A percentile compares a stretch with the other conserved stretches of the same genome.
Conservation (phyloP, 2,888 invertebrate species). For the Chloroclysta siterata region DNA sequence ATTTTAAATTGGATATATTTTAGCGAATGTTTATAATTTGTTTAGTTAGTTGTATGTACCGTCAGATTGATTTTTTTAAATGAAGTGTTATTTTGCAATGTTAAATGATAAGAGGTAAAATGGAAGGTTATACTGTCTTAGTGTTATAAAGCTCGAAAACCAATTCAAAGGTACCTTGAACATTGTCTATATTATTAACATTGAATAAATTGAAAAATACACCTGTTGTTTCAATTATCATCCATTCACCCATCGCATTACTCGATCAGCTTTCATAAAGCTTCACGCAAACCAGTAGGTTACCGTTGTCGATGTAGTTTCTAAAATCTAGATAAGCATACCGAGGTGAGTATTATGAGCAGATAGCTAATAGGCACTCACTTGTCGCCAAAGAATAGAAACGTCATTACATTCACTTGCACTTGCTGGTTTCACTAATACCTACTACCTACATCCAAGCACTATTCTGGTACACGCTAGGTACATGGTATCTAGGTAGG, state of each 20-base stretch:
- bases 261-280: neutral
- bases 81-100: slow-evolving; percentile 82
- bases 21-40: slow-evolving; percentile 79
- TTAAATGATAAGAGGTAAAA: slow-evolving; percentile 76
- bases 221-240: slow-evolving; percentile 51
- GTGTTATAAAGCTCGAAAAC: slow-evolving; percentile 82
- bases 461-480: too few relatives aligned
- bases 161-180: slow-evolving; percentile 85
- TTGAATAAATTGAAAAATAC: slow-evolving; percentile 82
- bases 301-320: neutral
- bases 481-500: too few relatives aligned
- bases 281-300: neutral
- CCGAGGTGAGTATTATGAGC: too few relatives aligned
- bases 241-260: slow-evolving; percentile 19
- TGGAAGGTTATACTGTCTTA: slow-evolving; percentile 80
- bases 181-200: slow-evolving; percentile 86
- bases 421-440: too few relatives aligned
- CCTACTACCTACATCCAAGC: too few relatives aligned
- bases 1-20: slow-evolving; percentile 80
- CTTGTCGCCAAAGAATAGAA: too few relatives aligned
- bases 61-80: slow-evolving; percentile 71
- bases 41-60: slow-evolving; percentile 74
- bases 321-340: too few relatives aligned
- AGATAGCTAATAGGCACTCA: too few relatives aligned
- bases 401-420: too few relatives aligned